Conservation (phyloP, 2,888 invertebrate genomes). For the Cabera pusaria region DNA sequence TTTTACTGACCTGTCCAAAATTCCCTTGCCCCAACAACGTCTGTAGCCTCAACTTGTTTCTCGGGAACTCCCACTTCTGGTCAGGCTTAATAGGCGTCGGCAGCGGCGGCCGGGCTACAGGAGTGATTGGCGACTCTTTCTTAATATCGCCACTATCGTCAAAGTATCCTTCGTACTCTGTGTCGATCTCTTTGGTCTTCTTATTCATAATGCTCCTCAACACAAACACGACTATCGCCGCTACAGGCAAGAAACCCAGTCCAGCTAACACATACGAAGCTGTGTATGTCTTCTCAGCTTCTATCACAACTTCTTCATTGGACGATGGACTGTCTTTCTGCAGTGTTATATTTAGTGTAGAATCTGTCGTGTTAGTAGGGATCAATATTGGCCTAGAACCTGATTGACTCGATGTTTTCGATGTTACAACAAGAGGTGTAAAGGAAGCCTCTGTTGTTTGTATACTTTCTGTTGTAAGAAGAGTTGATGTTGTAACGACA, state of each 20-base stretch:
- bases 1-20: slow-evolving; percentile 88
- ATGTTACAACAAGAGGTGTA: slow-evolving; percentile 64
- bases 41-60: slow-evolving; percentile 89
- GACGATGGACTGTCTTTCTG: slow-evolving; percentile 43
- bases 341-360: slow-evolving; percentile 47
- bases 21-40: slow-evolving; percentile 93
- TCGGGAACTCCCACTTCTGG: slow-evolving; percentile 89
- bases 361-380: slow-evolving; percentile 40
- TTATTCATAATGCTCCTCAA: slow-evolving; percentile 80
- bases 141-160: slow-evolving; percentile 81
- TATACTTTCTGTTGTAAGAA: slow-evolving; percentile 32
- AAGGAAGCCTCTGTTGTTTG: slow-evolving; percentile 45
- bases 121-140: slow-evolving; percentile 77
- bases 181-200: slow-evolving; percentile 80
- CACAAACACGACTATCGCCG: slow-evolving; percentile 82
- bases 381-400: slow-evolving; percentile 52
- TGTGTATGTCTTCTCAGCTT: slow-evolving; percentile 83
- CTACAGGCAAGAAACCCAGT: slow-evolving; percentile 83
- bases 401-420: slow-evolving; percentile 71
- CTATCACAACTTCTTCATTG: slow-evolving; percentile 81
- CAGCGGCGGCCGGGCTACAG: slow-evolving; percentile 81
- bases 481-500: slow-evolving; percentile 7
- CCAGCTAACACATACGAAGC: slow-evolving; percentile 85
- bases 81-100: slow-evolving; percentile 81
- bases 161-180: slow-evolving; percentile 85